Conservation (phyloP, 2,888 invertebrate genomes). For the Ormyrus labotus region DNA sequence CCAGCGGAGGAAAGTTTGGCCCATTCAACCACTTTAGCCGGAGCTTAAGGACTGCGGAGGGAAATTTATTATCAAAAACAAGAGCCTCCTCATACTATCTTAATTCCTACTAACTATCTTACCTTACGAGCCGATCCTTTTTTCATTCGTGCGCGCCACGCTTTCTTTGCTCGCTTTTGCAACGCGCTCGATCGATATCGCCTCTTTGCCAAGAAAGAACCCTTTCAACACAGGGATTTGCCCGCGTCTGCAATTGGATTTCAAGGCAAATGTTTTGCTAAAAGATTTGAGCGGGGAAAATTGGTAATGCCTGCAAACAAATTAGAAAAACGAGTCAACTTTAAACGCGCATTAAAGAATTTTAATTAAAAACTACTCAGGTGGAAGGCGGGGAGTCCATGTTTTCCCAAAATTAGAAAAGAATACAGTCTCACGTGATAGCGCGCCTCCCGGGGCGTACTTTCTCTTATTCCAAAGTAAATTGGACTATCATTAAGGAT, state of each 20-base stretch:
- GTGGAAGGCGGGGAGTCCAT: too few species aligned
- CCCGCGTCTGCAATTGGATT: too few species aligned
- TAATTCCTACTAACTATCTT: constrained; percentile 63
- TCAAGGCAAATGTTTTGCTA: too few species aligned
- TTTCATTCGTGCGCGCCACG: neutral
- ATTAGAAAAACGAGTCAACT: too few species aligned
- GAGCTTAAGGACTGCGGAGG: constrained; percentile 55
- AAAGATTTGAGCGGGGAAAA: too few species aligned
- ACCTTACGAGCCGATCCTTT: constrained; percentile 37
- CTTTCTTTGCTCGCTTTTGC: constrained; percentile 16
- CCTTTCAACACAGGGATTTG: neutral
- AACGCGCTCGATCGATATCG: constrained; percentile 21
- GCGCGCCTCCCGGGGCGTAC: neutral
- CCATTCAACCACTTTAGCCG: constrained; percentile 59
- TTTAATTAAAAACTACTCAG: too few species aligned
- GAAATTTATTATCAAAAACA: constrained; percentile 65
- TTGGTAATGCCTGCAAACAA: too few species aligned
- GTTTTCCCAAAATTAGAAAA: too few species aligned
- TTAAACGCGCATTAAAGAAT: too few species aligned
- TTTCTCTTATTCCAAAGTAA: constrained; percentile 12
- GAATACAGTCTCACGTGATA: too few species aligned
- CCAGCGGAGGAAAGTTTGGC: constrained; percentile 48
- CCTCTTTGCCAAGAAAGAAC: constrained; percentile 28
- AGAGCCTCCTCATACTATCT: constrained; percentile 62
- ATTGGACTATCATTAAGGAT: constrained; percentile 7